Evolutionary conservation across 2,888 invertebrate genomes (phyloP), one percentile per base, ranked within the genome.

Genomic region (Erynnis tages): DNA sequence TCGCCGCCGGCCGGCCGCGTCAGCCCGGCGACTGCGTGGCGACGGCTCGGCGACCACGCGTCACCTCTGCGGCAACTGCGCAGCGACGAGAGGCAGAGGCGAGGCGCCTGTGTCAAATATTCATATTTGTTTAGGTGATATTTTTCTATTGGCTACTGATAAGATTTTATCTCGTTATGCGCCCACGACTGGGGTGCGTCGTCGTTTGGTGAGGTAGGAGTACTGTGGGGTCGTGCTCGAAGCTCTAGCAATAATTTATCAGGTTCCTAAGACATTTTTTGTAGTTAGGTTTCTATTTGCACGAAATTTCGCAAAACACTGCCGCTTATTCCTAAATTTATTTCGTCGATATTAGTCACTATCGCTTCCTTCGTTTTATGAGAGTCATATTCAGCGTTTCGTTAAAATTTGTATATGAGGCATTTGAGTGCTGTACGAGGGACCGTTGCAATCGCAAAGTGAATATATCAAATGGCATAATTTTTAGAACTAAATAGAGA

Each of bases 381-480:
- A 67, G 68, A 81, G 83, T 62, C 58, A 55, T 81, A 76, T 72
- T 54, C 48, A 23, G 48, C 38, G 79, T 86, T 86, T 79, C 76
- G 73, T 83, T 58, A 71, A 82, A 80, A 78, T 77, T 82, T 85
- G 79, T 84, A 84, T 81, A 87, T 82, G 85, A 87, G 71, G 88
- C 87, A 89, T 86, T 86, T 79, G 79, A 73, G 82, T 88, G 88
- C 88, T 83, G 85, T 76, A 82, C 74, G 88, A 87, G 88, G 88
- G 88, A 89, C 88, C 88, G 88, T 88, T 89, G 88, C 88, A 89
- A 89, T 88, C 81, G 88, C 88, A 88, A 87, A 86, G 77, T 86
- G 82, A 84, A 85, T 86, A 83, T 88, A 88, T 84, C 81, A 82
- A 89, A 88, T 86, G 85, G 88, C 88, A 88, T 88, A 89, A 88